Conservation (phyloP, 2,113 vertebrate species). For the Leptocoma aspasia region DNA sequence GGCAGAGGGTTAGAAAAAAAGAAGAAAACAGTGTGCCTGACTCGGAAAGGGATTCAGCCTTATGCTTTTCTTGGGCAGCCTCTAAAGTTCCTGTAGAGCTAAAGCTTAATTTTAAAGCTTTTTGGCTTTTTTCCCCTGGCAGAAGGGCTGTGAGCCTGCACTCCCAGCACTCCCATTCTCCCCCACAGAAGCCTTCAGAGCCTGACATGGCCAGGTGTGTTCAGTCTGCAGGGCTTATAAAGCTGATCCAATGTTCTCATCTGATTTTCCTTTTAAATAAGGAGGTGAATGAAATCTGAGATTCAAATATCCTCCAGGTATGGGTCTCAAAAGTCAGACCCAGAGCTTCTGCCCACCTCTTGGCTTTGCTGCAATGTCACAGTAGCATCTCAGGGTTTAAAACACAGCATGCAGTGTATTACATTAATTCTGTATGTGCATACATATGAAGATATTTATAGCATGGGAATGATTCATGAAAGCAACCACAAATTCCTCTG, state of each 20-base stretch:
- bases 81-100: not conserved
- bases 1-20: not conserved
- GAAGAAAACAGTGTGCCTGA: too few relatives aligned
- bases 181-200: not conserved
- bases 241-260: not conserved
- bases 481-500: slow-evolving; percentile 18
- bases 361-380: not conserved
- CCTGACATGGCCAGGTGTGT: not conserved
- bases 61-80: not conserved
- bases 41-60: not conserved
- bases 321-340: not conserved
- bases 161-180: not conserved
- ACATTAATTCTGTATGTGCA: not conserved
- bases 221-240: not conserved
- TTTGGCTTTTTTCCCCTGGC: not conserved
- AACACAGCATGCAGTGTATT: not conserved
- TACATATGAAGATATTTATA: slow-evolving; percentile 19
- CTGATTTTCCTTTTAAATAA: slow-evolving; percentile 17
- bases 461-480: slow-evolving; percentile 31
- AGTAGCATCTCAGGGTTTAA: not conserved
- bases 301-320: not conserved
- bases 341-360: not conserved
- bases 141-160: not conserved
- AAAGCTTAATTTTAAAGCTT: not conserved
- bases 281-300: not conserved